phyloP scores from a whole-genome alignment of 2,888 invertebrate species.

The Nycteola revayana region DNA sequence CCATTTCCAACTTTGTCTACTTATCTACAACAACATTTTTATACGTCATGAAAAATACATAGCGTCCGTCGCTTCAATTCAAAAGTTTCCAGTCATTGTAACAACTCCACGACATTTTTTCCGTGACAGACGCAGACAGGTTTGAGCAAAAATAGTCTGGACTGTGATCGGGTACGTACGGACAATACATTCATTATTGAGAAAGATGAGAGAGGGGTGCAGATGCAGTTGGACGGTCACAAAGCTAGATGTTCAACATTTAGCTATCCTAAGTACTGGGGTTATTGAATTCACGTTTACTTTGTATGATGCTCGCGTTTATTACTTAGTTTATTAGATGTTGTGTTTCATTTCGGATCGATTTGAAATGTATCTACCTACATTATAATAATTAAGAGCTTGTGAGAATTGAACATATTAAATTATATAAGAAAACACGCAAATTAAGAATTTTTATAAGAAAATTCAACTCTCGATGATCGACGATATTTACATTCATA shows the following conservation, averaged over 20 bases:
- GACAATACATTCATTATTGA: slow-evolving; percentile 80
- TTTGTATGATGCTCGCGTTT: too few species aligned
- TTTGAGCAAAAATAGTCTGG: slow-evolving; percentile 76
- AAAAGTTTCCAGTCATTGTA: slow-evolving; percentile 25
- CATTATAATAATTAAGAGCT: too few species aligned
- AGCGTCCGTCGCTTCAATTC: slow-evolving; percentile 11
- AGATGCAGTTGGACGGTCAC: slow-evolving; percentile 22
- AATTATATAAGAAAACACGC: too few species aligned
- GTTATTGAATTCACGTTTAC: too few species aligned
- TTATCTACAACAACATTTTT: slow-evolving; percentile 17
- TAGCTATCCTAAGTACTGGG: neutral
- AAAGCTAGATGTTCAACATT: slow-evolving; percentile 14
- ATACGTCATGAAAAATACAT: slow-evolving; percentile 31
- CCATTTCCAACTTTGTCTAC: neutral
- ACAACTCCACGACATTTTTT: slow-evolving; percentile 42
- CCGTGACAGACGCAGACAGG: slow-evolving; percentile 73
- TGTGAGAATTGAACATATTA: too few species aligned
- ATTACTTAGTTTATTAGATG: too few species aligned
- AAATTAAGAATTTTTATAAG: too few species aligned
- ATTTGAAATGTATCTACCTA: too few species aligned
- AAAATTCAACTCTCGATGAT: too few species aligned
- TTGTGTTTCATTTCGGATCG: too few species aligned
- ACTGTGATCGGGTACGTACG: slow-evolving; percentile 58
- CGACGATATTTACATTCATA: too few species aligned
- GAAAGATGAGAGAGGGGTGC: slow-evolving; percentile 51